Evolutionary conservation across 2,113 vertebrate species (phyloP).

Genomic region (Channa argus): DNA sequence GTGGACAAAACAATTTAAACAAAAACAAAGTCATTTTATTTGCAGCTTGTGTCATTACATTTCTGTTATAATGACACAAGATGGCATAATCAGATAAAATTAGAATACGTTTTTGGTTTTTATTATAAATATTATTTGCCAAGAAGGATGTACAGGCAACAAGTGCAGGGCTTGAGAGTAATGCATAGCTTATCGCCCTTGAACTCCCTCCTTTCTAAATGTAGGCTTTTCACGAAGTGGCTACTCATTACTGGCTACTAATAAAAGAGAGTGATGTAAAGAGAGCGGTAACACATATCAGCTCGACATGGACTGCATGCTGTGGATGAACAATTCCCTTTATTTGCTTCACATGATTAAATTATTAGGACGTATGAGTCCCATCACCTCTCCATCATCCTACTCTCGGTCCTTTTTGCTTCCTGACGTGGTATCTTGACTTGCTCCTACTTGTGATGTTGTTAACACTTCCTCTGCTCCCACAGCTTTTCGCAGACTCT

Average conservation of each 20-base stretch:
- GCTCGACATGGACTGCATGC: slow-evolving; percentile 37
- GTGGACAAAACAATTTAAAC: slow-evolving; percentile 11
- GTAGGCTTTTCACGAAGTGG: slow-evolving; percentile 51
- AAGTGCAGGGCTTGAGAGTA: slow-evolving; percentile 55
- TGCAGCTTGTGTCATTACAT: slow-evolving; percentile 50
- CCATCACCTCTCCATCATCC: slow-evolving; percentile 69
- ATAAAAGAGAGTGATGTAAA: slow-evolving; percentile 65
- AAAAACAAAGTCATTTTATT: slow-evolving; percentile 3
- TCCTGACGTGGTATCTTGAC: slow-evolving; percentile 80
- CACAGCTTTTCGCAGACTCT: slow-evolving; percentile 82
- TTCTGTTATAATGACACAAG: slow-evolving; percentile 71
- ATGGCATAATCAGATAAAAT: slow-evolving; percentile 73
- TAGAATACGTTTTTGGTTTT: not conserved
- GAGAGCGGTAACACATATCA: slow-evolving; percentile 51
- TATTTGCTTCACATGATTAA: slow-evolving; percentile 46
- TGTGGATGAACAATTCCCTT: slow-evolving; percentile 54
- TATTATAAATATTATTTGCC: not conserved
- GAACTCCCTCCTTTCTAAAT: slow-evolving; percentile 44
- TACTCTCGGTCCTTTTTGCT: slow-evolving; percentile 67
- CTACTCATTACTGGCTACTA: slow-evolving; percentile 54
- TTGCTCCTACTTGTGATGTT: slow-evolving; percentile 82
- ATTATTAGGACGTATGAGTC: slow-evolving; percentile 59
- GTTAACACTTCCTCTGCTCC: slow-evolving; percentile 83
- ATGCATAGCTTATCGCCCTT: slow-evolving; percentile 55
- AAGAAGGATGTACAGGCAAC: slow-evolving; percentile 41